Percentiles rank a stretch among this genome's conserved stretches.
These are phyloP conservation scores for Caenorhabditis remanei DNA, from an alignment of 1,140 invertebrate genomes.

Conservation along the genomic window DNA sequence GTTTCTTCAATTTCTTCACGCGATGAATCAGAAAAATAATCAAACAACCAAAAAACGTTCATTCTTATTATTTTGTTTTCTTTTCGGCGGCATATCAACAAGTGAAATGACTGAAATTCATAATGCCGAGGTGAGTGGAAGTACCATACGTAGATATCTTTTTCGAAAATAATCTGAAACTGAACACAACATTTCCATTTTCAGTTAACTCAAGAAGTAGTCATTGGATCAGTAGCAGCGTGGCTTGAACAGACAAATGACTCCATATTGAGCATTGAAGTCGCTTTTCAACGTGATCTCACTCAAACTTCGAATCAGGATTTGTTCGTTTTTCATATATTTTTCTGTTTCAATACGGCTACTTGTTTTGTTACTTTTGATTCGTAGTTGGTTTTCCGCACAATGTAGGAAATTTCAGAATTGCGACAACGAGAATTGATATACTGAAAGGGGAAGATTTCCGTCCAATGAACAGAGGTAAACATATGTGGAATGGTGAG, in stretches of 20 bases:
- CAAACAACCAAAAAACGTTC: not conserved
- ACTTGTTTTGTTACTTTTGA: no score
- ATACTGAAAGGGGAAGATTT: slow-evolving; percentile 21
- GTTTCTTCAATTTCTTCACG: no score
- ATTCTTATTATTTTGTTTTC: slow-evolving; percentile 19
- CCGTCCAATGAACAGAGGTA: slow-evolving; percentile 19
- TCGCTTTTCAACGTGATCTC: slow-evolving; percentile 3
- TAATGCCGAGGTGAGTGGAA: slow-evolving; percentile 29
- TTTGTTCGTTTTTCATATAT: not conserved
- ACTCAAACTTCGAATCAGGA: slow-evolving; percentile 35
- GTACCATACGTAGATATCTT: not conserved
- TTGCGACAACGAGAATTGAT: slow-evolving; percentile 35
- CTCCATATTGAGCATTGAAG: slow-evolving; percentile 18
- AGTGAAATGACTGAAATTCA: slow-evolving; percentile 55
- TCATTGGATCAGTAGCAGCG: slow-evolving; percentile 46
- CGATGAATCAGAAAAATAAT: no score
- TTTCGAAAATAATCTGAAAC: not conserved
- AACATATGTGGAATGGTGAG: not conserved
- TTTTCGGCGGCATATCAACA: slow-evolving; percentile 5
- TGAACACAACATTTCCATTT: not conserved
- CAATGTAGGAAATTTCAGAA: not conserved
- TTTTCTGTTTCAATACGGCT: no score
- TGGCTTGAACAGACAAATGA: slow-evolving; percentile 51
- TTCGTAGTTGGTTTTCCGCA: no score
- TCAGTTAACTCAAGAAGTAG: slow-evolving; percentile 54